These are phyloP conservation scores for Aleadryas rufinucha DNA, from an alignment of 2,113 vertebrate species.

Conservation along the genomic window DNA sequence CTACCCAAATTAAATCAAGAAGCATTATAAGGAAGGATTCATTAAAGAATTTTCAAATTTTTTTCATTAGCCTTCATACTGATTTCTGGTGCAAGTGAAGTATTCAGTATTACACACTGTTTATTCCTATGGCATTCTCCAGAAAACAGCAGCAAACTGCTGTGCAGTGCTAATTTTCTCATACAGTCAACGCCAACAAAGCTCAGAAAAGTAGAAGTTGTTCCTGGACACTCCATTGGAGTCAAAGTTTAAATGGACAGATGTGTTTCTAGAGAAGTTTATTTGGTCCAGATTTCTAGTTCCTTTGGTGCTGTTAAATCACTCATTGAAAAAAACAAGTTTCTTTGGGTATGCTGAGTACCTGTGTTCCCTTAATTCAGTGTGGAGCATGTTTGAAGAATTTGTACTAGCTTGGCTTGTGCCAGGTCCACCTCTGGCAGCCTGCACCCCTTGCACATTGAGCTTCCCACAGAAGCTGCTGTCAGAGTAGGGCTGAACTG, in stretches of 20 bases:
- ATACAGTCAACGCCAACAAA: background rate
- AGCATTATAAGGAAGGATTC: background rate
- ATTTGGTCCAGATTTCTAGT: background rate
- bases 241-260: background rate
- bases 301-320: background rate
- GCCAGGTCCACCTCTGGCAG: background rate
- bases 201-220: background rate
- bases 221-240: background rate
- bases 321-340: background rate
- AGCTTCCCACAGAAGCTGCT: background rate
- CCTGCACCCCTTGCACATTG: background rate
- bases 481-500: background rate
- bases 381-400: background rate
- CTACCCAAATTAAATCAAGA: background rate
- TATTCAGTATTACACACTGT: background rate
- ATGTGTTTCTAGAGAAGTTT: fast-evolving
- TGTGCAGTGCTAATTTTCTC: background rate
- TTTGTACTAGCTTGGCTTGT: background rate
- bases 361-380: background rate
- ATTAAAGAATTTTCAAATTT: background rate
- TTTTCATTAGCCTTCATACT: background rate
- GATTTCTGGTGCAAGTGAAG: background rate
- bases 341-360: background rate
- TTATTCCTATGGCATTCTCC: background rate
- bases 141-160: background rate